Conservation (phyloP, 2,113 vertebrate genomes). For the Glaucomys volans region DNA sequence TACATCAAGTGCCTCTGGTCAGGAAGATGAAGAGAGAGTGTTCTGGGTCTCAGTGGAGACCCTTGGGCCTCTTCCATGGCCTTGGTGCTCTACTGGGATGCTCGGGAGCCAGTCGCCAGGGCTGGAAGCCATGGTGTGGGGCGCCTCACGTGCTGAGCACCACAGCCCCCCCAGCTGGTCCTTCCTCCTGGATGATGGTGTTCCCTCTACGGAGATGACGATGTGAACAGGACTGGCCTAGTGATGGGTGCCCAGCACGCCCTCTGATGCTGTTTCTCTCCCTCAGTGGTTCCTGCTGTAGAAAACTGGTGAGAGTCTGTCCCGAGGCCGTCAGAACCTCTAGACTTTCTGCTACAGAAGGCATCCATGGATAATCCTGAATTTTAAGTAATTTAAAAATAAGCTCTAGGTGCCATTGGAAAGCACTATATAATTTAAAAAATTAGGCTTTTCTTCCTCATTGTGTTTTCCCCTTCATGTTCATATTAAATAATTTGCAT, state of each 20-base stretch:
- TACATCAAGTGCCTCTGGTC: too few species aligned
- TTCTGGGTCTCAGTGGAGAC: background rate
- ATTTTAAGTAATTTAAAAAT: background rate
- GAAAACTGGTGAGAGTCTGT: background rate
- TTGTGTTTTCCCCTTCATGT: background rate
- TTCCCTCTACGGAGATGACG: fast-evolving
- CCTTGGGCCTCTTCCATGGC: background rate
- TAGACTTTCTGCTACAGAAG: background rate
- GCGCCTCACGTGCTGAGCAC: fast-evolving
- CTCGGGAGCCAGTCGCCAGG: background rate
- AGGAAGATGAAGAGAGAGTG: background rate
- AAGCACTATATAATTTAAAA: background rate
- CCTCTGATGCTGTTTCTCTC: background rate
- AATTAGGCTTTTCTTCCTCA: background rate
- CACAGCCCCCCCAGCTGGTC: background rate
- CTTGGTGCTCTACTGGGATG: fast-evolving
- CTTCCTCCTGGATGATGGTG: background rate
- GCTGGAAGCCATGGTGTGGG: fast-evolving
- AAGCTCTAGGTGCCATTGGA: background rate
- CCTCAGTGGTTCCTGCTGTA: background rate
- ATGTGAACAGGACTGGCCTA: fast-evolving
- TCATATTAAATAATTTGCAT: background rate
- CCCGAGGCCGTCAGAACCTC: background rate
- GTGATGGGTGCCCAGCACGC: fast-evolving
- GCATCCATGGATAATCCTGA: background rate